Evolutionary conservation across 2,797 vertebrate genomes (phyloP).

Genomic region (Morus bassanus): DNA sequence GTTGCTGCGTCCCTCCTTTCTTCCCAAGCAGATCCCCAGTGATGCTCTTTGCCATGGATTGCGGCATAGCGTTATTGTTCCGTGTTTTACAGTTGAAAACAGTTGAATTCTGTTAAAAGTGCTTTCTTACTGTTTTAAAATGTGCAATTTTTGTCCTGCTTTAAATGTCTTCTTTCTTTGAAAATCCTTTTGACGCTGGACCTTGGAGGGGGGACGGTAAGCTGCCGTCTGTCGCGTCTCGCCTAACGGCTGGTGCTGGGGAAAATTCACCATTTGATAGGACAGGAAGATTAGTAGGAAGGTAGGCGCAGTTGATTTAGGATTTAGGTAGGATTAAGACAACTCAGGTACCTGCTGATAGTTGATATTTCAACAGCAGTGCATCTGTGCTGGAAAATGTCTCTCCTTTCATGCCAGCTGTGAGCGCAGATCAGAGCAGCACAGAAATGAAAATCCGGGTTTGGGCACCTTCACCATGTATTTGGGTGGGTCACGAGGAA

Average conservation of each 20-base stretch:
- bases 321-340: conserved; percentile 56
- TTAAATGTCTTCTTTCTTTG: not conserved
- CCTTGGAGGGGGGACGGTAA: not conserved
- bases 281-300: conserved; percentile 18
- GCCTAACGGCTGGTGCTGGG: not conserved
- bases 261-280: not conserved
- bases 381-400: not conserved
- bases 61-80: fast-evolving
- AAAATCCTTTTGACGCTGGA: not conserved
- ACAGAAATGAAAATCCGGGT: not conserved
- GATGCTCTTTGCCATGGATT: not conserved
- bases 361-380: conserved; percentile 31
- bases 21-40: not conserved
- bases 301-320: not conserved
- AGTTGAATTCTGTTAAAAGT: not conserved
- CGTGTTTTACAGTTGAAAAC: not conserved
- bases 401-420: not conserved
- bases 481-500: not conserved
- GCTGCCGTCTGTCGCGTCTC: not conserved
- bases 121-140: not conserved
- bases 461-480: fast-evolving
- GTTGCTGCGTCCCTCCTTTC: not conserved
- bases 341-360: conserved; percentile 52
- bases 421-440: not conserved
- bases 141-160: not conserved